Base-by-base conservation (phyloP, 2,797 vertebrate species). In the Halcyon leucocephala region DNA sequence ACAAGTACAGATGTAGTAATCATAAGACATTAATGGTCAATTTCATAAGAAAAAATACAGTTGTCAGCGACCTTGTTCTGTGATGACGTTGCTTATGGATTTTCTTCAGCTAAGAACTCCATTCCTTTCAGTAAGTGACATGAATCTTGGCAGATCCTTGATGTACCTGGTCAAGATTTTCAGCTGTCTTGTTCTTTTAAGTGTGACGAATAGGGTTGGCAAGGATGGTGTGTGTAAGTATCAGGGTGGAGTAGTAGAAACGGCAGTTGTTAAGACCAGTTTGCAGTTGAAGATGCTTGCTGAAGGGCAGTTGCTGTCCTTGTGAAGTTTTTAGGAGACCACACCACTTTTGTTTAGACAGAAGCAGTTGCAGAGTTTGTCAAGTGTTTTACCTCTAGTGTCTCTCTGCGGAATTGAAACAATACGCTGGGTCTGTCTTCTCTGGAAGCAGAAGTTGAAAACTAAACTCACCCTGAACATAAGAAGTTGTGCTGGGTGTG, bases 381-480 rank as follows among this genome's bases (percentile, higher is more conserved):
- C 9, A 31, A 8, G 11, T 44, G 6, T 33, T 21, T 46, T n/a
- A 22, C 4, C 7, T n/a, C 6, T 31, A 1, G 4, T 16, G 7
- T 80, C 4, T 86, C 4, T 78, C 6, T 25, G 57, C 25, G 39
- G 52, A 79, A 11, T 10, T 67, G 21, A 74, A 62, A 18, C 61
- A 55, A 35, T 39, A 37, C 2, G 1, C 13, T 41, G 41, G 3
- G 19, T 74, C 33, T 19, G 2, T 28, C 17, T 81, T 69, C 19
- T 55, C 16, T 35, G 33, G 66, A 78, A 76, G 18, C 22, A 4
- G 26, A 39, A 70, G 9, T 41, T 87, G 37, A 65, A 90, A 72
- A 21, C 8, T 1, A 12, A 31, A 44, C 14, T 52, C 31, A 2
- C 4, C 14, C 18, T 64, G 58, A 70, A 25, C 4, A 8, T 29